phyloP scores from a whole-genome alignment of 2,888 invertebrate species.

The Calameuta pallipes region DNA sequence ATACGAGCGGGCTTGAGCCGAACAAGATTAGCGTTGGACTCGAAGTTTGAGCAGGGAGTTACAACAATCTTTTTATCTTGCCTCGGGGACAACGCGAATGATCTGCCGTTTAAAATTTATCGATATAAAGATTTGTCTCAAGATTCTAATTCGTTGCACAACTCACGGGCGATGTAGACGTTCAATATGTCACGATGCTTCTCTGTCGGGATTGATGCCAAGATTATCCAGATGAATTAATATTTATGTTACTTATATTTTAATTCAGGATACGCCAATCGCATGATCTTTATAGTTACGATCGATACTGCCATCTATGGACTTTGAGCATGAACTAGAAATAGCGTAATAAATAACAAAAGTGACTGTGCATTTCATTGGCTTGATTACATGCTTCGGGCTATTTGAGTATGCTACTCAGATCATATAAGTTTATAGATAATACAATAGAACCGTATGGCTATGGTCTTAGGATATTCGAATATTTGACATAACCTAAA shows the following conservation, averaged over 20 bases:
- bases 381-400: not conserved
- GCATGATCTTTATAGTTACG: not conserved
- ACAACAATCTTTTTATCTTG: not conserved
- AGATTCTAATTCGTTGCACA: not conserved
- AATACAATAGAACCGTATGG: not conserved
- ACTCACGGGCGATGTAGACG: not conserved
- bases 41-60: not conserved
- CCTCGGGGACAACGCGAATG: not conserved
- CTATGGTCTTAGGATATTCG: not conserved
- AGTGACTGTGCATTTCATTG: not conserved
- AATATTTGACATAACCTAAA: not conserved
- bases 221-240: not conserved
- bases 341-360: not conserved
- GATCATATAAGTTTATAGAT: not conserved
- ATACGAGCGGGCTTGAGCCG: not conserved
- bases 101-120: not conserved
- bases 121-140: not conserved
- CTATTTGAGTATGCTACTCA: not conserved
- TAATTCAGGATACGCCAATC: not conserved
- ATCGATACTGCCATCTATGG: not conserved
- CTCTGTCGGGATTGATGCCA: not conserved
- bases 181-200: not conserved
- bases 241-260: not conserved
- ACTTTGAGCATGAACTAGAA: not conserved
- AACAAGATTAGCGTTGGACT: not conserved